Evolutionary conservation across 1,140 invertebrate genomes (phyloP).

Genomic region (Lasioglossum albipes): DNA sequence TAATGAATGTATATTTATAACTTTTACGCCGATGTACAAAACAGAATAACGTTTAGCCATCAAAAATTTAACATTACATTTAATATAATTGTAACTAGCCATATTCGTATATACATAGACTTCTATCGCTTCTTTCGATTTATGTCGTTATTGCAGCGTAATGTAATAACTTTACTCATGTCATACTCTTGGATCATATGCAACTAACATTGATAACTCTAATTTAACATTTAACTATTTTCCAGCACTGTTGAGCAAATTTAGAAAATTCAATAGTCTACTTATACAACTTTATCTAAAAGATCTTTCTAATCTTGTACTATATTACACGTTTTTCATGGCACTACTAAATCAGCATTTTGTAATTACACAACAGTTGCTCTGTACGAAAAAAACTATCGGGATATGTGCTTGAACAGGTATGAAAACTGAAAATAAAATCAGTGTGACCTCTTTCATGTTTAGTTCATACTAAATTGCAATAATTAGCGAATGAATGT

Average conservation of each 20-base stretch:
- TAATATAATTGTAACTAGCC: conserved; percentile 6
- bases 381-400: conserved; percentile 17
- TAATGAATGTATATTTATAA: conserved; percentile 30
- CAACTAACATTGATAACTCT: conserved; percentile 28
- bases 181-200: conserved; percentile 50
- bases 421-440: conserved; percentile 47
- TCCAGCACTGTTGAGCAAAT: conserved; percentile 5
- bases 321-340: conserved; percentile 41
- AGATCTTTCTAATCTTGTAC: conserved; percentile 28
- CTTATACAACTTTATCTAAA: conserved; percentile 23
- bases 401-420: conserved; percentile 41
- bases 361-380: conserved; percentile 43
- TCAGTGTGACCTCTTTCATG: conserved; percentile 34
- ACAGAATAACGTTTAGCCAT: conserved; percentile 10
- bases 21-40: conserved; percentile 26
- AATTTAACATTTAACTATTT: conserved; percentile 13
- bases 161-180: conserved; percentile 42
- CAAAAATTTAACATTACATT: conserved; percentile 14
- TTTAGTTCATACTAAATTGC: conserved; percentile 28
- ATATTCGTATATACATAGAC: conserved; percentile 4
- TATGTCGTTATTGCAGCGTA: conserved; percentile 7
- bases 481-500: conserved; percentile 37
- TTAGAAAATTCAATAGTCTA: conserved; percentile 7
- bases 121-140: conserved; percentile 27
- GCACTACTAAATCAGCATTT: conserved; percentile 25